Evolutionary conservation across 35 echinoderm and acorn worm species (phyloP).

Genomic region (Anneissia japonica): DNA sequence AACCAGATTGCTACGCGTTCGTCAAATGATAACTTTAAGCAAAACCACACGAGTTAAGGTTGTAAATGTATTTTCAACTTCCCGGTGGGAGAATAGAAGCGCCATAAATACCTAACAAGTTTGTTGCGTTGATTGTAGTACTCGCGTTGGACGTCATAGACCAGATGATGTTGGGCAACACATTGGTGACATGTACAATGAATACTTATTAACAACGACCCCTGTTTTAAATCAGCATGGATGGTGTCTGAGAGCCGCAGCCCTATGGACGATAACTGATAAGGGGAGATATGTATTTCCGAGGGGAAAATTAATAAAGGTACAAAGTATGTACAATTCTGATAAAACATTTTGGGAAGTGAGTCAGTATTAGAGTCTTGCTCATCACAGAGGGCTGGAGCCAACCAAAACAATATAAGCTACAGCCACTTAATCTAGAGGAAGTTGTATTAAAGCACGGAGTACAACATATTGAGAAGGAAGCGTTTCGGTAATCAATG

Average conservation of each 20-base stretch:
- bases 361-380: not conserved
- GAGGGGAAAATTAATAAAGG: slow-evolving; percentile 1
- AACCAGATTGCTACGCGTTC: too few species aligned
- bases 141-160: not conserved
- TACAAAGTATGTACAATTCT: not conserved
- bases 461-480: not conserved
- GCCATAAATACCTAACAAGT: not conserved
- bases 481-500: not conserved
- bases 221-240: not conserved
- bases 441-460: not conserved
- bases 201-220: not conserved
- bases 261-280: slow-evolving; percentile 1
- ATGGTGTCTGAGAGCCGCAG: not conserved
- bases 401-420: not conserved
- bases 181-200: not conserved
- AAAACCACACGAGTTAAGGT: not conserved
- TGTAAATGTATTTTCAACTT: not conserved
- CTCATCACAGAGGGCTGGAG: not conserved
- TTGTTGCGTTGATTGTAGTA: not conserved
- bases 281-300: slow-evolving; percentile 1
- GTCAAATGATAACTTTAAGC: too few species aligned
- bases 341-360: slow-evolving; percentile 1
- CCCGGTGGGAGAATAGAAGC: not conserved
- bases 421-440: not conserved
- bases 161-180: not conserved